These are phyloP conservation scores for Fistularia tabacaria DNA, from an alignment of 2,797 vertebrate species.

Conservation along the genomic window DNA sequence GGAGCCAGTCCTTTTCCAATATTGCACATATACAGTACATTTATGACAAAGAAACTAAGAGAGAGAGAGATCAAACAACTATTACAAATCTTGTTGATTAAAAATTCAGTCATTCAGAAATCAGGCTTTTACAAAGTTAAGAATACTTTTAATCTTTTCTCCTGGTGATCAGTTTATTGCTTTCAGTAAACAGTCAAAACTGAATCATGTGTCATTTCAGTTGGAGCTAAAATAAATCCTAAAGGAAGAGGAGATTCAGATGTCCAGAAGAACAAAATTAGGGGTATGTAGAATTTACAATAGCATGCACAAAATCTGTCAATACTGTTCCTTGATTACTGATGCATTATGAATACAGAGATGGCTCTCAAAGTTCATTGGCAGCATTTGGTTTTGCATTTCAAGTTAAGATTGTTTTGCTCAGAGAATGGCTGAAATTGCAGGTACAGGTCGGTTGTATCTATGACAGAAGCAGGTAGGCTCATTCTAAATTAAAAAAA, in stretches of 20 bases:
- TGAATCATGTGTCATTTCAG: constrained; percentile 60
- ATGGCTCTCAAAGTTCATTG: neutral
- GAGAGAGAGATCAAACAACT: too few species aligned
- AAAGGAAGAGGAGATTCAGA: constrained; percentile 76
- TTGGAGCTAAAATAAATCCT: constrained; percentile 78
- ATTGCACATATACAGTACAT: too few species aligned
- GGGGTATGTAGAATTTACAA: constrained; percentile 55
- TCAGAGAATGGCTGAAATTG: too few species aligned
- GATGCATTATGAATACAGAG: neutral
- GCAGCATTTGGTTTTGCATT: constrained; percentile 3
- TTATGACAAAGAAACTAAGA: too few species aligned
- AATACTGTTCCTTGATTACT: neutral
- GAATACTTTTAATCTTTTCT: constrained; percentile 3
- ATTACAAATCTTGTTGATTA: constrained; percentile 6
- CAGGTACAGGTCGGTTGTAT: constrained; percentile 1
- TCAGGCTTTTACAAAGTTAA: neutral
- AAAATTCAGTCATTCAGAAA: constrained; percentile 5
- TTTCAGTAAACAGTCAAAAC: constrained; percentile 1
- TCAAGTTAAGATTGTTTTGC: neutral
- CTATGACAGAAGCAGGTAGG: neutral
- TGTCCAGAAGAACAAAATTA: constrained; percentile 79
- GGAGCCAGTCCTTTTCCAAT: neutral
- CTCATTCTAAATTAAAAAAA: constrained; percentile 23
- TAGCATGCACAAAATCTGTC: too few species aligned
- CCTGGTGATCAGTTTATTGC: neutral